Percentiles rank a stretch among this genome's conserved stretches.
Evolutionary conservation across 2,888 invertebrate genomes (phyloP).

Genomic region (Calliopum simillimum): DNA sequence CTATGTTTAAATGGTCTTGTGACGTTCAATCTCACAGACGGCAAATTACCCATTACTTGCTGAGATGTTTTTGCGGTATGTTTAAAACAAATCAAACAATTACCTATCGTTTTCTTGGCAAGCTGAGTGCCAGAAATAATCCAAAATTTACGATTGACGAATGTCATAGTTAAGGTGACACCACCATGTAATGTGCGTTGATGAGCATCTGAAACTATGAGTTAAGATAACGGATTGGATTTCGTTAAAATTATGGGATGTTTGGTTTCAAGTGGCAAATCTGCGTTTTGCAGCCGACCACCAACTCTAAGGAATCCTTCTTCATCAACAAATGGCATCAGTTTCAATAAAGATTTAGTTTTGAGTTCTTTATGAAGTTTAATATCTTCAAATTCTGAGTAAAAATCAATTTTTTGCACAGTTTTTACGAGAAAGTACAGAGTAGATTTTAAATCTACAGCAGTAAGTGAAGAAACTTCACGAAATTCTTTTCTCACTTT

Average conservation of each 20-base stretch:
- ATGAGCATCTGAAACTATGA: slow-evolving; percentile 2
- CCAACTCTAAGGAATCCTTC: slow-evolving; percentile 19
- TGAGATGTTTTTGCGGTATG: slow-evolving; percentile 23
- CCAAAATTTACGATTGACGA: slow-evolving; percentile 26
- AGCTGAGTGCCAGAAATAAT: slow-evolving; percentile 31
- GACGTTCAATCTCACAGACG: slow-evolving; percentile 6
- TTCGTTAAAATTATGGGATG: too few relatives aligned
- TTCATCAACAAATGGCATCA: slow-evolving; percentile 32
- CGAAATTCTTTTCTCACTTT: slow-evolving; percentile 36
- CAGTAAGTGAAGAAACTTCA: slow-evolving; percentile 46
- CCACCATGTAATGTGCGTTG: slow-evolving; percentile 26
- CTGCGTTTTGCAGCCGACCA: slow-evolving; percentile 43
- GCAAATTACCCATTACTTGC: slow-evolving; percentile 47
- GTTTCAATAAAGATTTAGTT: slow-evolving; percentile 18
- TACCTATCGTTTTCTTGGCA: slow-evolving; percentile 23
- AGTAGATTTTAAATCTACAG: background rate
- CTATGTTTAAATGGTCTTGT: slow-evolving; percentile 39
- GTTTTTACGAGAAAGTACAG: slow-evolving; percentile 13
- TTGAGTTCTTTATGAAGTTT: background rate
- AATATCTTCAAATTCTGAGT: background rate
- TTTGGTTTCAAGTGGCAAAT: slow-evolving; percentile 9
- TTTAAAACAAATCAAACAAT: slow-evolving; percentile 35
- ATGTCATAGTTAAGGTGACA: background rate
- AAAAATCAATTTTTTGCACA: slow-evolving; percentile 30
- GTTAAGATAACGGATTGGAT: too few relatives aligned